phyloP scores from a whole-genome alignment of 2,113 vertebrate species.

The Seriola quinqueradiata region DNA sequence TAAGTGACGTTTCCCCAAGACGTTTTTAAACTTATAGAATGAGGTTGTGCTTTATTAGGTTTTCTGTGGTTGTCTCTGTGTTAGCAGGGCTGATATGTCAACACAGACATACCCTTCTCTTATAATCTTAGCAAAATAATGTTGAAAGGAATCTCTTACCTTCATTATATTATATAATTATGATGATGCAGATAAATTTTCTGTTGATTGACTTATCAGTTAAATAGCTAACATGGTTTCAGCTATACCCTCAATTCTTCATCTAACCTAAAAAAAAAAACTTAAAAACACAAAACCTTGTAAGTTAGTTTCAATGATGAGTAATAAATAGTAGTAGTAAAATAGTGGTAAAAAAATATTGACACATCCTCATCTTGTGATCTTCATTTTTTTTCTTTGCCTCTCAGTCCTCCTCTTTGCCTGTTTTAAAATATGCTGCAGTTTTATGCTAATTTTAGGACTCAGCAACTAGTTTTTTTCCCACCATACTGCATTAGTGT shows the following conservation, averaged over 20 bases:
- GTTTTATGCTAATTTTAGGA: background rate
- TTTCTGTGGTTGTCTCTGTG: background rate
- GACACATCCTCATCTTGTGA: background rate
- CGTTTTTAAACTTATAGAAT: background rate
- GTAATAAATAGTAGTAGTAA: too few species aligned
- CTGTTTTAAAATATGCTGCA: background rate
- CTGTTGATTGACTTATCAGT: too few species aligned
- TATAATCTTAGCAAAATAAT: background rate
- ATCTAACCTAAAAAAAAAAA: too few species aligned
- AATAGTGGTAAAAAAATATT: too few species aligned
- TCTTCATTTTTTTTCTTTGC: background rate
- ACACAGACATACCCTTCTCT: background rate
- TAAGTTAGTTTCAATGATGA: too few species aligned
- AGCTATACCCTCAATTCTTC: background rate
- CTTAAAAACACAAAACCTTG: too few species aligned
- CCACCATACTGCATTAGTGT: background rate
- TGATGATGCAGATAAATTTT: too few species aligned
- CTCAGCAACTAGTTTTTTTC: conserved; percentile 25
- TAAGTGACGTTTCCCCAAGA: background rate
- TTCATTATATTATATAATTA: too few species aligned
- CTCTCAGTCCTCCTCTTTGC: background rate
- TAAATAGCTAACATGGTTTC: background rate
- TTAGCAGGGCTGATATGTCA: background rate
- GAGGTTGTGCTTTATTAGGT: background rate
- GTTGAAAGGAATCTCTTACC: too few species aligned